A percentile compares a stretch with the other conserved stretches of the same genome.
Conservation (phyloP, 2,113 vertebrate species). For the Percina caprodes region DNA sequence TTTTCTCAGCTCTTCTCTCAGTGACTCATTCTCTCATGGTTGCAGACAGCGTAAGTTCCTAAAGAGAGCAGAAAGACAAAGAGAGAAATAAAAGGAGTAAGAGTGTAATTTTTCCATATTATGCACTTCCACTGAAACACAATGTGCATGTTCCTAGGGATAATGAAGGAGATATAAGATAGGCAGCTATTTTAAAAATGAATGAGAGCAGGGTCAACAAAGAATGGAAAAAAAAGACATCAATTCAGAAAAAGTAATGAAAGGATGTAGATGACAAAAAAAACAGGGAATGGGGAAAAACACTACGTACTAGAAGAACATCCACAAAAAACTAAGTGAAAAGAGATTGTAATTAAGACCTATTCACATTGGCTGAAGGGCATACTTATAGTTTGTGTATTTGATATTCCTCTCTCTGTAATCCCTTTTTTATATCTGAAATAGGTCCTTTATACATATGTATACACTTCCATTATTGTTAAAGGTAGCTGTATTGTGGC, state of each 20-base stretch:
- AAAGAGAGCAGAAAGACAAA: conserved; percentile 62
- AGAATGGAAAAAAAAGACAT: conserved; percentile 34
- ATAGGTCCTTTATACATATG: not conserved
- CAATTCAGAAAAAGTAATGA: conserved; percentile 50
- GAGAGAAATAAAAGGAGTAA: conserved; percentile 35
- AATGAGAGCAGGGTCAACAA: conserved; percentile 55
- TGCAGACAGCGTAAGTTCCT: conserved; percentile 62
- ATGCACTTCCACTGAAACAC: conserved; percentile 57
- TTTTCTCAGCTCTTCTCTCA: conserved; percentile 52
- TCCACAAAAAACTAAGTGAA: conserved; percentile 54
- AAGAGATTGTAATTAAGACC: conserved; percentile 69
- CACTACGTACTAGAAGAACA: conserved; percentile 4
- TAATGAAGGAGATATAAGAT: conserved; percentile 65
- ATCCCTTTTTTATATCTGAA: not conserved
- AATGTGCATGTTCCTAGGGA: conserved; percentile 28
- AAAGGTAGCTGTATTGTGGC: conserved; percentile 23
- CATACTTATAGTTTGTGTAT: conserved; percentile 45
- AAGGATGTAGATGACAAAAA: conserved; percentile 45
- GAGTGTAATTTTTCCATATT: conserved; percentile 62
- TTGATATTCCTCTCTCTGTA: conserved; percentile 34
- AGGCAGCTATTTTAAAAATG: conserved; percentile 64
- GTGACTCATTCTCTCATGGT: conserved; percentile 66
- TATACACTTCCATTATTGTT: conserved; percentile 22
- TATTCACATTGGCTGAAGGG: conserved; percentile 56
- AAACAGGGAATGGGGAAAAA: conserved; percentile 8